Percentiles rank a stretch among this genome's conserved stretches.
These are phyloP conservation scores for Drosophila sturtevanti DNA, from an alignment of 1,140 invertebrate species.

Conservation along the genomic window DNA sequence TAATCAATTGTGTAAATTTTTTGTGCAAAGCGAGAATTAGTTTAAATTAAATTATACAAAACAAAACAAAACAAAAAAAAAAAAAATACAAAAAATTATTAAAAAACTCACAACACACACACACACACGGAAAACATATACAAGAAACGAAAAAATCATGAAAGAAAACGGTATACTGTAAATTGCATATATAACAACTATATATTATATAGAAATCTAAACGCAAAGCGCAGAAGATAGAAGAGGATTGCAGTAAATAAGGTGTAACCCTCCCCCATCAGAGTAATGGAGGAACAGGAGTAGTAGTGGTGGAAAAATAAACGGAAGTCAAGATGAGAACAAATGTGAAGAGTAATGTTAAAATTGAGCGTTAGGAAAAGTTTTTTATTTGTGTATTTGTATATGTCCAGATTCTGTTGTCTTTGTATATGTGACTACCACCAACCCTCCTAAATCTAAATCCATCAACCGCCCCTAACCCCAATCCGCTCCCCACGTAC, in stretches of 20 bases:
- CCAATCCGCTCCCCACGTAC: background rate
- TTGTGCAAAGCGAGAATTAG: conserved; percentile 74
- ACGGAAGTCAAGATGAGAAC: conserved; percentile 15
- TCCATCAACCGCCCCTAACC: background rate
- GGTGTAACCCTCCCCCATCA: background rate
- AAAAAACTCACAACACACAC: conserved; percentile 33
- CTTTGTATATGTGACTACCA: conserved; percentile 16
- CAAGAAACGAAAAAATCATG: conserved; percentile 14
- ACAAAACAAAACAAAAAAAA: conserved; percentile 32
- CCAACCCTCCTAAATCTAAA: background rate
- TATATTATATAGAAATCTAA: conserved; percentile 54
- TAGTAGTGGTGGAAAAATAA: conserved; percentile 7
- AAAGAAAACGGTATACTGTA: conserved; percentile 68
- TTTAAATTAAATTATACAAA: conserved; percentile 74
- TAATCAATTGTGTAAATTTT: conserved; percentile 79
- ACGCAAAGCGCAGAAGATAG: conserved; percentile 70
- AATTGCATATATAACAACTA: conserved; percentile 59
- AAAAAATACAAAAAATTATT: conserved; percentile 33
- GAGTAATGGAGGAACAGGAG: background rate
- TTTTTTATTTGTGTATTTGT: conserved; percentile 48
- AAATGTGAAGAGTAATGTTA: conserved; percentile 48
- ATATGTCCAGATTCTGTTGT: conserved; percentile 43
- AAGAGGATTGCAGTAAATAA: background rate
- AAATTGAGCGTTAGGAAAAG: conserved; percentile 58
- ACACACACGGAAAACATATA: conserved; percentile 50